Evolutionary conservation across 1,140 invertebrate genomes (phyloP), one percentile per base, ranked within the genome.

Genomic region (Drosophila sucinea): DNA sequence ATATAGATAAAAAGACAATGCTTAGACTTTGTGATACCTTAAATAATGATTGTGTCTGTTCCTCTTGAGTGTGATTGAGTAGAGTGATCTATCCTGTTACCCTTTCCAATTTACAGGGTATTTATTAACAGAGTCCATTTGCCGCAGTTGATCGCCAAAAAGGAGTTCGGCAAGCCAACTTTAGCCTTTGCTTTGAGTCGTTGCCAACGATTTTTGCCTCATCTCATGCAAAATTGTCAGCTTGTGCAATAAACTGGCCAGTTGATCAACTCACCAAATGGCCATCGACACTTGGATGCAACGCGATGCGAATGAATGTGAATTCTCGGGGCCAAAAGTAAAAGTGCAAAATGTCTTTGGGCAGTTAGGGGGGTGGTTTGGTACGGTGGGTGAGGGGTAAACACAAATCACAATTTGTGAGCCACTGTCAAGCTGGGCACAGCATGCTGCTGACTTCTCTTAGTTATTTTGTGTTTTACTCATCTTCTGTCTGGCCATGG

Each of bases 101-200:
- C 4, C 10, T 11, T 10, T 38, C 11, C 0, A 27, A 3, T 6
- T 51, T 51, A 10, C 25, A 51, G 44, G 44, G 44, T 51, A 51
- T 51, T 27, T 8, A 8, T 1, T 3, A 27, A 1, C 7, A 8
- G 7, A 27, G 68, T 81, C 55, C 65, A 74, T 44, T 25, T 40
- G 30, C 44, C 17, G 30, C 25, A 10, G 40, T 64, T 40, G 27
- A 33, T 27, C 29, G 63, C 62, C 44, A 27, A 27, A 35, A 58
- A 47, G 68, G 61, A 56, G 81, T 85, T 79, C 82, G 82, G 66
- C 71, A 41, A 55, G 62, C 75, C 70, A 87, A 87, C 82, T 85
- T 85, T 85, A 87, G 83, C 83, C 82, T 85, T 87, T 85, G 82
- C 82, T 47, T 51, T 38, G 8, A 10, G 10, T 3, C 35, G 67